These are phyloP conservation scores for Peucedramus taeniatus DNA, from an alignment of 2,113 vertebrate species.

Conservation along the genomic window DNA sequence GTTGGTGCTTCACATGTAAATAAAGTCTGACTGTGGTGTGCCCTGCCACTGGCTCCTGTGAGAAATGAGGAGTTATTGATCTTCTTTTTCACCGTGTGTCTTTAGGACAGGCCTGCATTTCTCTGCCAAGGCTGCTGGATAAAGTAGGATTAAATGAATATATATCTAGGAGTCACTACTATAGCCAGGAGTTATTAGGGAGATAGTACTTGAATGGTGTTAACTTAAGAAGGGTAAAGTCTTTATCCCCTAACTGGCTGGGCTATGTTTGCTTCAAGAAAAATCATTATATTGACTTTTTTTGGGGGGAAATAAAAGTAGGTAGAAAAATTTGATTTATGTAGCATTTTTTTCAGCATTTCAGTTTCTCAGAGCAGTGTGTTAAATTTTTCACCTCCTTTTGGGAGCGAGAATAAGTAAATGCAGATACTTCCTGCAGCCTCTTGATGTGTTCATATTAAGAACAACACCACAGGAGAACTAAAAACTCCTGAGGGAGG, in stretches of 20 bases:
- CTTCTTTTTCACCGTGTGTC: background rate
- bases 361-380: background rate
- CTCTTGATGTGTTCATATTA: background rate
- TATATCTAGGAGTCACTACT: background rate
- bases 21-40: background rate
- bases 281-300: constrained; percentile 46
- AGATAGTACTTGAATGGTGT: constrained; percentile 31
- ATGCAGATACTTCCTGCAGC: background rate
- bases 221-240: constrained; percentile 31
- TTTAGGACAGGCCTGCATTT: background rate
- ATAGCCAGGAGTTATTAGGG: constrained; percentile 39
- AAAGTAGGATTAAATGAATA: constrained; percentile 42
- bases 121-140: constrained; percentile 4
- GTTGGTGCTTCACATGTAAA: background rate
- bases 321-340: background rate
- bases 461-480: background rate
- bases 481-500: background rate
- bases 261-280: constrained; percentile 16
- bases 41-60: background rate
- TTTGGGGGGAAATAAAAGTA: background rate
- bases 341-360: background rate
- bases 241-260: constrained; percentile 33
- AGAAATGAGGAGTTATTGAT: background rate
- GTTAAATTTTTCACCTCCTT: background rate
- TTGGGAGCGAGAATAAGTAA: background rate